Conservation (phyloP, 2,113 vertebrate species). For the Chaetura pelagica region DNA sequence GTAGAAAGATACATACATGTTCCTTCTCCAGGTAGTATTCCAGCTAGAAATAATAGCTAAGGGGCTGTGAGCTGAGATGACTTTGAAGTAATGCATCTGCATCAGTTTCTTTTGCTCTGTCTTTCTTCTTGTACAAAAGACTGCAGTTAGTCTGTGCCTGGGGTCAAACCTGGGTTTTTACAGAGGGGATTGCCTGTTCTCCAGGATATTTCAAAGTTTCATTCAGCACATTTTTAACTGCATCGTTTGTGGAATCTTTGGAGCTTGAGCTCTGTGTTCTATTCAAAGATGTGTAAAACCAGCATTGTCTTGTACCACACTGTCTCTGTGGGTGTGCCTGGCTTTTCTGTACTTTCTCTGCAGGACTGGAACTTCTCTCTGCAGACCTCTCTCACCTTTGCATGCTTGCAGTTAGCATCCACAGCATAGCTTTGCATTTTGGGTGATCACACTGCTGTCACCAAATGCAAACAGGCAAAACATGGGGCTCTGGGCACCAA, state of each 20-base stretch:
- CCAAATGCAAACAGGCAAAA: neutral
- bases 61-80: neutral
- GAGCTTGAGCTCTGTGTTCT: neutral
- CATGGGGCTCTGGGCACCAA: neutral
- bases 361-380: neutral
- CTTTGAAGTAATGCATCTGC: conserved; percentile 4
- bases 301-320: neutral
- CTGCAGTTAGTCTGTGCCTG: neutral
- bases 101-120: conserved; percentile 16
- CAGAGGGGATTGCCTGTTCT: neutral
- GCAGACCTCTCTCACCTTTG: neutral
- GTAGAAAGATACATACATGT: neutral
- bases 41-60: neutral
- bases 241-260: neutral
- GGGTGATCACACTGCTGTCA: neutral
- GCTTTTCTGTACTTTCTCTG: neutral
- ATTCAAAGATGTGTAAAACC: neutral
- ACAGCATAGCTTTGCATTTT: fast-evolving
- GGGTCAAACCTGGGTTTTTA: conserved; percentile 8
- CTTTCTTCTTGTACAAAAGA: conserved; percentile 9
- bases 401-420: neutral
- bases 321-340: neutral
- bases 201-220: conserved; percentile 32
- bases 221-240: conserved; percentile 5
- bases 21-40: neutral